Evolutionary conservation across 2,113 vertebrate species (phyloP).

Genomic region (Pardalotus punctatus): DNA sequence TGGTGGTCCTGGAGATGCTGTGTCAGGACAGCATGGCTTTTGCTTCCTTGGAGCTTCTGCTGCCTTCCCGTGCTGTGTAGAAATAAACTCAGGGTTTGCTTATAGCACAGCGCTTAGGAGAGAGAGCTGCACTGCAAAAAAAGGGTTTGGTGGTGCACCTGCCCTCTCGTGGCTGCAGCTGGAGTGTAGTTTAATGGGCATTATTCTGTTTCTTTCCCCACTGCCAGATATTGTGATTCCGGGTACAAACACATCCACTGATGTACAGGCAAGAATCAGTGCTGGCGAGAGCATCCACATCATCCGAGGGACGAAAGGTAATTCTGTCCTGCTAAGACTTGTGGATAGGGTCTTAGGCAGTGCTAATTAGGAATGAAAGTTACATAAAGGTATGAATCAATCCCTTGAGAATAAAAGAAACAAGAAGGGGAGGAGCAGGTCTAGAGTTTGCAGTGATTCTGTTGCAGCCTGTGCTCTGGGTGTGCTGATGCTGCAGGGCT

Average conservation of each 20-base stretch:
- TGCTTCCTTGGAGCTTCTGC: not conserved
- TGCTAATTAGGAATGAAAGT: not conserved
- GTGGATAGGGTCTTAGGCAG: not conserved
- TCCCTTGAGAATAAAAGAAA: not conserved
- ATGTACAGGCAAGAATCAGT: slow-evolving; percentile 93
- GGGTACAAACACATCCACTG: slow-evolving; percentile 93
- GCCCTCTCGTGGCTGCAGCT: not conserved
- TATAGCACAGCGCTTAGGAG: not conserved
- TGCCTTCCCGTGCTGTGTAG: not conserved
- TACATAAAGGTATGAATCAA: not conserved
- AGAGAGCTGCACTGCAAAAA: not conserved
- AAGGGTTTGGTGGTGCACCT: not conserved
- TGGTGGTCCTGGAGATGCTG: not conserved
- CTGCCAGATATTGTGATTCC: slow-evolving; percentile 95
- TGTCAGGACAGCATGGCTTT: not conserved
- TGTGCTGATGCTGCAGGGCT: not conserved
- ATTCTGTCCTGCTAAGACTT: not conserved
- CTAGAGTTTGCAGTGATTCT: not conserved
- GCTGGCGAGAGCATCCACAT: slow-evolving; percentile 97
- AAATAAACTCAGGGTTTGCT: not conserved
- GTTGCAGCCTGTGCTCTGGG: not conserved
- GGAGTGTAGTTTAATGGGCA: not conserved
- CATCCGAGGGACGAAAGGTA: slow-evolving; percentile 97
- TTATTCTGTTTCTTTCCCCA: slow-evolving; percentile 23
- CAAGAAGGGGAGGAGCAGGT: not conserved